Evolutionary conservation across 1,140 invertebrate genomes (phyloP), one percentile per base, ranked within the genome.

Genomic region (Drosophila hydei): DNA sequence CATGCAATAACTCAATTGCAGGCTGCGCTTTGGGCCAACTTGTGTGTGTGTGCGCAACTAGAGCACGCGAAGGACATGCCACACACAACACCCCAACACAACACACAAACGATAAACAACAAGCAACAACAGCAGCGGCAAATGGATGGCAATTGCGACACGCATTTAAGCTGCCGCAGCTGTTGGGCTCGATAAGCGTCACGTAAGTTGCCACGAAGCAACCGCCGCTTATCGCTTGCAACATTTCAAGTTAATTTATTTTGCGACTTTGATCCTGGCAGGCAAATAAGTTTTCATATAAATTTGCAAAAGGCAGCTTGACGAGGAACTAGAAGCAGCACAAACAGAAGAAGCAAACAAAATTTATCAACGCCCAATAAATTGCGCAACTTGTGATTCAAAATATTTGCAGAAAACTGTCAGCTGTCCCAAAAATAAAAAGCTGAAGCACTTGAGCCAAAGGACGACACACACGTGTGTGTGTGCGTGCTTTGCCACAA

Each of bases 1-100:
- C 80, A 79, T 79, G 80, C 77, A 77, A 87, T 87, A 85, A 85
- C 79, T 80, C 77, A 87, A 77, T 76, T 85, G 80, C 80, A 76
- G 45, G 23, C 36, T 58, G 54, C 51, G 18, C 69, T 63, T 59
- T 42, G 62, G 42, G 50, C 69, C 43, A 43, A 64, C 51, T 61
- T 60, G 47, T 19, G 16, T 27, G 16, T 61, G 9, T 42, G 9
- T 19, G 21, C 23, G 33, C 40, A 64, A 63, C 68, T 60, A 73
- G 68, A 61, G 54, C 77, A 79, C 61, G 72, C 72, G 72, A 80
- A 56, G 40, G 25, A 70, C 51, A 51, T 25, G 47, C 19, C 45
- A 56, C 23, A 43, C 23, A 42, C 36, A 2, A 19, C 3, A 14
- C 38, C 0, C 43, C 11, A 23, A 0, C 19, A 8, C 33, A 6